Percentiles rank a stretch among this genome's conserved stretches.
Conservation (phyloP, 2,797 vertebrate species). For the Thunnus albacares region DNA sequence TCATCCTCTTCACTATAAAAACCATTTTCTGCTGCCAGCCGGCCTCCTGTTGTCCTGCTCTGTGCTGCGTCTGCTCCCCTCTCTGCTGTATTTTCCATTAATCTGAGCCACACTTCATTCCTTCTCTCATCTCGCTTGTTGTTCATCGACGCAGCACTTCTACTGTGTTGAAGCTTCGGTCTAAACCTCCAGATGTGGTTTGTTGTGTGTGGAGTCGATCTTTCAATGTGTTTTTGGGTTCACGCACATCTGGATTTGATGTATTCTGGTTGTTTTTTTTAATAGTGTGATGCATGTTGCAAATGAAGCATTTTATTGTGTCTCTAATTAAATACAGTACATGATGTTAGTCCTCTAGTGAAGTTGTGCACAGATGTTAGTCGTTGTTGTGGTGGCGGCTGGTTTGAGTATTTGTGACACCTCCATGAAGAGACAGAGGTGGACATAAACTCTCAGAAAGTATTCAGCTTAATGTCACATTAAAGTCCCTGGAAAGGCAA, state of each 20-base stretch:
- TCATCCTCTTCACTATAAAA: constrained; percentile 10
- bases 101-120: constrained; percentile 24
- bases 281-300: constrained; percentile 7
- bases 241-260: constrained; percentile 14
- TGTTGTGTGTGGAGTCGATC: too few relatives aligned
- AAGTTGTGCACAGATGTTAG: background rate
- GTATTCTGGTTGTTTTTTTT: constrained; percentile 1
- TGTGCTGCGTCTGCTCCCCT: background rate
- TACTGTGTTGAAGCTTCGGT: background rate
- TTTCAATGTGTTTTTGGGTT: background rate
- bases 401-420: constrained; percentile 1
- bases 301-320: background rate
- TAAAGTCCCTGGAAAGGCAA: too few relatives aligned
- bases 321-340: background rate
- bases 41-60: background rate
- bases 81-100: constrained; percentile 25
- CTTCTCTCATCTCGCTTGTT: constrained; percentile 11
- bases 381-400: background rate
- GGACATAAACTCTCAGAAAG: background rate
- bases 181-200: too few relatives aligned
- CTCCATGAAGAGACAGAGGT: constrained; percentile 5
- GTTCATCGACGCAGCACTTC: constrained; percentile 5
- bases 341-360: background rate
- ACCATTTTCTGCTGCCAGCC: constrained; percentile 25
- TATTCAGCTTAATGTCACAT: too few relatives aligned